A percentile compares a stretch with the other conserved stretches of the same genome.
Conservation (phyloP, 2,888 invertebrate genomes). For the Acronicta alni region DNA sequence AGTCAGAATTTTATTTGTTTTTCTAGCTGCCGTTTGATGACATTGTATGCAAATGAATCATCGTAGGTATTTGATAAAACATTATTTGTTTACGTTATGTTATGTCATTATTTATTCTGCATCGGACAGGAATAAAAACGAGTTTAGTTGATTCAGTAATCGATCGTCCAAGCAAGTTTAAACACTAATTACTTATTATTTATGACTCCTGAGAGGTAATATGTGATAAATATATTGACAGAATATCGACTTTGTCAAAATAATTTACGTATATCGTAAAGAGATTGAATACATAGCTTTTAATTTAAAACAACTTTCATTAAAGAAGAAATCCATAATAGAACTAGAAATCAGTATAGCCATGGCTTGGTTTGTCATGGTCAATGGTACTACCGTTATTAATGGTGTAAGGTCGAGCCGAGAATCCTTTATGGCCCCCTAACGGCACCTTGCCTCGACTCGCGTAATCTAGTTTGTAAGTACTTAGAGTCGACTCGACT, state of each 20-base stretch:
- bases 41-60: conserved; percentile 31
- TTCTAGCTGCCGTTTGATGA: conserved; percentile 13
- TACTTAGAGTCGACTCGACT: conserved; percentile 20
- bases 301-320: neutral
- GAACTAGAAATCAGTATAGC: conserved; percentile 11
- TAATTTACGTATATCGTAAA: too few species aligned
- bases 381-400: conserved; percentile 55
- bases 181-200: too few species aligned
- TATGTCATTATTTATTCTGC: conserved; percentile 1
- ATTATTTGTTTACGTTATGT: conserved; percentile 27
- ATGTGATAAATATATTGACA: too few species aligned
- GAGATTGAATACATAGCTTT: too few species aligned
- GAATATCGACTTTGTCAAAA: too few species aligned
- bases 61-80: neutral
- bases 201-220: too few species aligned
- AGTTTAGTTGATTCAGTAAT: conserved; percentile 22
- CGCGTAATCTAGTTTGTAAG: conserved; percentile 54
- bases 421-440: conserved; percentile 65
- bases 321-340: conserved; percentile 12
- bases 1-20: conserved; percentile 25
- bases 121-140: conserved; percentile 6
- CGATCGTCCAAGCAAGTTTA: neutral
- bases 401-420: conserved; percentile 60
- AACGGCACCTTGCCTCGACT: conserved; percentile 55
- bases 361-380: conserved; percentile 46